Conservation (phyloP, 2,113 vertebrate genomes). For the Anseranas semipalmata region DNA sequence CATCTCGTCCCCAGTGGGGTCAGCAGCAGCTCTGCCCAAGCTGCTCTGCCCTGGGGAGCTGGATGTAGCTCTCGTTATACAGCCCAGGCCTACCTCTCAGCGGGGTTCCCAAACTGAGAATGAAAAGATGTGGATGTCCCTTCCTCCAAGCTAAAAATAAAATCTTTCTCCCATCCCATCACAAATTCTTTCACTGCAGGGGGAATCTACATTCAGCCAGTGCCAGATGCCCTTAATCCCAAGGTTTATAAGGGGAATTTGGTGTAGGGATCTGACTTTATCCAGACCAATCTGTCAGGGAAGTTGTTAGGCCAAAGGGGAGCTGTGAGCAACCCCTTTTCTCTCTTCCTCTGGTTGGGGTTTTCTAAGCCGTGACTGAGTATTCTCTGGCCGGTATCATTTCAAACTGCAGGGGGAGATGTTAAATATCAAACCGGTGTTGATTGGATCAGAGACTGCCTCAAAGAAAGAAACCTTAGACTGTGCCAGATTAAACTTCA, state of each 20-base stretch:
- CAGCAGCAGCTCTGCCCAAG: not conserved
- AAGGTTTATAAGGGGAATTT: not conserved
- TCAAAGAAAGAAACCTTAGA: constrained; percentile 50
- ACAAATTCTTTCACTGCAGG: constrained; percentile 1
- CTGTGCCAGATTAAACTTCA: constrained; percentile 67
- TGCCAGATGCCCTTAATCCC: constrained; percentile 20
- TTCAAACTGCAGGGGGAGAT: constrained; percentile 65
- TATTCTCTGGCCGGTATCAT: constrained; percentile 2
- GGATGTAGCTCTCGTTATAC: not conserved
- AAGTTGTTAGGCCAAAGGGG: not conserved
- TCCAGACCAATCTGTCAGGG: not conserved
- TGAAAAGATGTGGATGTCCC: not conserved
- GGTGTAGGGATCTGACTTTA: not conserved
- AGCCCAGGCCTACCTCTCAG: not conserved
- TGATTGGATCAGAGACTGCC: constrained; percentile 52
- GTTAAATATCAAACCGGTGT: constrained; percentile 67
- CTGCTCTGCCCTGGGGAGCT: not conserved
- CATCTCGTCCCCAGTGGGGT: accelerated
- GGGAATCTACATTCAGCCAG: constrained; percentile 41
- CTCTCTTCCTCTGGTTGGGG: not conserved
- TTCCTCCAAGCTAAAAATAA: constrained; percentile 22
- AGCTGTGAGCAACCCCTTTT: not conserved
- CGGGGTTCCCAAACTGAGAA: not conserved
- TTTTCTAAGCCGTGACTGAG: not conserved
- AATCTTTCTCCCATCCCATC: constrained; percentile 50